Evolutionary conservation across 2,113 vertebrate genomes (phyloP).

Genomic region (Junco hyemalis): DNA sequence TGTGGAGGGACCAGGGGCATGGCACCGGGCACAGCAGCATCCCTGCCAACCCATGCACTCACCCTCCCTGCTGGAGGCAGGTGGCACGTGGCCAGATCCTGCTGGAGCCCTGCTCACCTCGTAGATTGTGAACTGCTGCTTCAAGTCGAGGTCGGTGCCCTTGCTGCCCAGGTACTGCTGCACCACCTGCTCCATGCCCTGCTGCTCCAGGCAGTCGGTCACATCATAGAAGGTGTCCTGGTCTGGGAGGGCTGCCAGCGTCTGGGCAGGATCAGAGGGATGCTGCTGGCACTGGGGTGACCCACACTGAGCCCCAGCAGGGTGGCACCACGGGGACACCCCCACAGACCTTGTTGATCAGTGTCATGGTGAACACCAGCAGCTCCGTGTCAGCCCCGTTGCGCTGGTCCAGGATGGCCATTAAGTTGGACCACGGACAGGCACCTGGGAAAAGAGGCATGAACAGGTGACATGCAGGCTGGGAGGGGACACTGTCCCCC

Average conservation of each 20-base stretch:
- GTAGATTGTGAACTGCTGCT: conserved; percentile 84
- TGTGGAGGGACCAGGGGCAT: neutral
- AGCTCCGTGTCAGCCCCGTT: conserved; percentile 87
- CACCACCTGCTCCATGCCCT: conserved; percentile 88
- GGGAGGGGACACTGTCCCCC: neutral
- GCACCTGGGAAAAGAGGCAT: conserved; percentile 45
- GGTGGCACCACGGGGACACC: accelerated
- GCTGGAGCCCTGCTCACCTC: conserved; percentile 72
- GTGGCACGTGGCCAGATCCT: neutral
- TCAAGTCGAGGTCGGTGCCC: conserved; percentile 81
- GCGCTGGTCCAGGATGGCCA: conserved; percentile 85
- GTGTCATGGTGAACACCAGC: conserved; percentile 86
- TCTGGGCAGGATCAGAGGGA: conserved; percentile 70
- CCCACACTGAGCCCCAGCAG: neutral
- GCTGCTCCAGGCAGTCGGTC: conserved; percentile 90
- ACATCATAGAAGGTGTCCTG: conserved; percentile 97
- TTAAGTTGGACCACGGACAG: conserved; percentile 83
- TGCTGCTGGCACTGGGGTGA: neutral
- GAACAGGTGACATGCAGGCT: accelerated
- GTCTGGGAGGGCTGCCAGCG: conserved; percentile 86
- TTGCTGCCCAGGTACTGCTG: conserved; percentile 79
- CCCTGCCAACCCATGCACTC: neutral
- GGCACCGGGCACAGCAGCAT: neutral
- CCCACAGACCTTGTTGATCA: conserved; percentile 90
- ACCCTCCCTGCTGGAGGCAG: neutral